Evolutionary conservation across 2,888 invertebrate genomes (phyloP), one percentile per base, ranked within the genome.

Genomic region (Notocelia uddmanniana): DNA sequence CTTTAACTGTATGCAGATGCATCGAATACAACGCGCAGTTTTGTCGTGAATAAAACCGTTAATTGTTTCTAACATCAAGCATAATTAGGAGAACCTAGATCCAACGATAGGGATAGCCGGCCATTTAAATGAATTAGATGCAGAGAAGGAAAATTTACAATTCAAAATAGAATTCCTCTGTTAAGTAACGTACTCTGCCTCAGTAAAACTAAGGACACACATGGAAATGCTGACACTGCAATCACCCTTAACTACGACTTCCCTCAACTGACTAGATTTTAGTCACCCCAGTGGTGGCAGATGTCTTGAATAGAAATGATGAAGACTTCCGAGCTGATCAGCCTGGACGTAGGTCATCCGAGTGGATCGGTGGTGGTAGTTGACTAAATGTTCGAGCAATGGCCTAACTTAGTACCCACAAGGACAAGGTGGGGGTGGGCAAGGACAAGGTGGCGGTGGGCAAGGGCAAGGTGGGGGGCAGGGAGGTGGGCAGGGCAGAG

Each of bases 381-480:
- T 26, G 3, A 52, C 23, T 55, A 55, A 55, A 55, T 55, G 50
- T 19, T 13, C 26, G 45, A 72, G 45, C 21, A 54, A 57, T 26
- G 3, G 54, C 68, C 62, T 45, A 68, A 31, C 50, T 50, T 21
- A 31, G 37, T 52, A 26, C 21, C 52, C 45, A 8, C 68, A 31
- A 3, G 70, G 34, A 19, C 63, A 55, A 73, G 73, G 45, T 67
- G 26, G 52, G 0, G 71, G 73, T 68, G 6, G 64, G n/a, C 45
- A 52, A 6, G 73, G 64, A 34, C 41, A 31, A 3, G 67, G 67
- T 1, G 66, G 55, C 5, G 72, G 69, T 9, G 31, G 23, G 11
- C 31, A 31, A 2, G 34, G 52, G 9, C 66, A 66, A 13, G 60
- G 68, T 15, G n/a, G 19, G 8, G 52, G 60, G 34, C 19, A 21